Base-by-base conservation (phyloP, 2,888 invertebrate genomes). In the Pecten maximus region DNA sequence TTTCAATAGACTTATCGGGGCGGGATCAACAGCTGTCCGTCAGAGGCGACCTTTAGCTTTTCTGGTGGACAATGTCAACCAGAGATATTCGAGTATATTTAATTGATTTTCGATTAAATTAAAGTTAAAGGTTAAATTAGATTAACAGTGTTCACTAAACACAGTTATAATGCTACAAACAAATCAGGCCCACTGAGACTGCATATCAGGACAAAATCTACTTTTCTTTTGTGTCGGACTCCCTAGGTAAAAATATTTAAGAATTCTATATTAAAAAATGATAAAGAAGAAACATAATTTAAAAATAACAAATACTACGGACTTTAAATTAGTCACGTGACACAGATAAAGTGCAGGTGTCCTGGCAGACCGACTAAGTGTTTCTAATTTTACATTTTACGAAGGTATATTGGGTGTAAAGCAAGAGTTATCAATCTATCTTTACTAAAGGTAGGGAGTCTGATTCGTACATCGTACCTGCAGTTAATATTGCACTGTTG, bases 61-160 rank as follows among this genome's bases (percentile, higher is more conserved):
- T 35, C 74, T 35, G 4, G 8, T 74, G 74, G 74, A 74, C 74
- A 74, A 74, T 74, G 35, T 74, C 74, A 74, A 35, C 60, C 10
- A 74, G 10, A 74, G 74, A 74, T 74, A 74, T 74, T 74, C 35
- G 15, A 74, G 74, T 74, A 74, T 74, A 28, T 74, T 74, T 74
- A 74, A 74, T 74, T 74, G 74, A 74, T 74, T 74, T 74, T 74
- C 74, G 74, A 74, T 74, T 23, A 35, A 74, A 35, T 74, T 74
- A 23, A 74, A 74, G 74, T 74, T 74, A 74, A 74, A 74, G 74
- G 74, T 74, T 74, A 74, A 74, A 74, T 74, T 74, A 74, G 35
- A 74, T 74, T 74, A 74, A 74, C 35, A 74, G 35, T 35, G 16
- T 35, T 74, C 28, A 35, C 19, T 35, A 28, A 35, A 54, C 28